Evolutionary conservation across 2,113 vertebrate species (phyloP).

Genomic region (Thinocorus orbignyianus): DNA sequence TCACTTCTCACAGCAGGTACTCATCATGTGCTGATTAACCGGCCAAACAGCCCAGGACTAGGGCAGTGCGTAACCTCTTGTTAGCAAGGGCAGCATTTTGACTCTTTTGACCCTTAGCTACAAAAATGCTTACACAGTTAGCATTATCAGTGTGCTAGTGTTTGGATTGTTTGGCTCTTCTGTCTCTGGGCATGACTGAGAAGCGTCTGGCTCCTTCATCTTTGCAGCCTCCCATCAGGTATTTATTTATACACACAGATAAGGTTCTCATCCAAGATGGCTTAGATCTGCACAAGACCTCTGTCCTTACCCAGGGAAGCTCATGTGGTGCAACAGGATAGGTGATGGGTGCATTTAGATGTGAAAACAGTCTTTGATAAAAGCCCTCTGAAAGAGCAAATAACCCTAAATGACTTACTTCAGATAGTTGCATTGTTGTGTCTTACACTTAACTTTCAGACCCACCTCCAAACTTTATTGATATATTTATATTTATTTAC

Average conservation of each 20-base stretch:
- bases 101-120: background rate
- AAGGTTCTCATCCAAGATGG: background rate
- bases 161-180: background rate
- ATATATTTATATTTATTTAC: too few relatives aligned
- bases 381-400: background rate
- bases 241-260: background rate
- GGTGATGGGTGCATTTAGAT: background rate
- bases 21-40: fast-evolving
- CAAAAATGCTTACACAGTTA: background rate
- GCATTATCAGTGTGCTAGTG: fast-evolving
- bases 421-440: background rate
- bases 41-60: background rate
- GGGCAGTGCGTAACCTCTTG: background rate
- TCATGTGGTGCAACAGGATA: background rate
- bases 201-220: fast-evolving
- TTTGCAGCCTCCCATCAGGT: background rate
- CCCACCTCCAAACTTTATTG: background rate
- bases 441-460: background rate
- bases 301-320: background rate
- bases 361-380: background rate
- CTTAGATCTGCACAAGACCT: background rate
- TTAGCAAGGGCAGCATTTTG: background rate
- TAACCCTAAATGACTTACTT: background rate
- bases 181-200: background rate
- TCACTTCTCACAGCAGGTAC: background rate